phyloP scores from a whole-genome alignment of 2,797 vertebrate species.

The Hippocampus kuda region DNA sequence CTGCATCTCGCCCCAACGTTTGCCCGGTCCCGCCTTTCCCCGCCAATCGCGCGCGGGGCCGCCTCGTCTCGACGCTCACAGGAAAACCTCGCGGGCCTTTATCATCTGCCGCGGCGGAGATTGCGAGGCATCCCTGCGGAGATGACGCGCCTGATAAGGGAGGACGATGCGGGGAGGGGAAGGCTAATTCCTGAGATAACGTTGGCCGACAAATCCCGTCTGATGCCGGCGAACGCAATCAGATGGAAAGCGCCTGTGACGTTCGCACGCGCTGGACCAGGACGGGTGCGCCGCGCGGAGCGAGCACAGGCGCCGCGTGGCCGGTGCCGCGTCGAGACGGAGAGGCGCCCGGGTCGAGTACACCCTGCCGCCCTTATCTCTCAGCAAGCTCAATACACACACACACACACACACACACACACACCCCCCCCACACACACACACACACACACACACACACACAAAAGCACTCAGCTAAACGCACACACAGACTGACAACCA shows the following conservation, averaged over 20 bases:
- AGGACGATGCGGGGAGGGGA: constrained; percentile 34
- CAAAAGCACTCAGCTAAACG: not conserved
- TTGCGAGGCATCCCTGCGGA: constrained; percentile 31
- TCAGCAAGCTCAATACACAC: constrained; percentile 28
- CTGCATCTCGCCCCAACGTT: not conserved
- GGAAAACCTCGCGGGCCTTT: constrained; percentile 34
- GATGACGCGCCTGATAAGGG: constrained; percentile 39
- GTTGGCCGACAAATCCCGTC: constrained; percentile 57
- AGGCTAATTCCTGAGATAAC: constrained; percentile 58
- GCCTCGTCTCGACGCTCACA: constrained; percentile 20
- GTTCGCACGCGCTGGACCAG: constrained; percentile 35
- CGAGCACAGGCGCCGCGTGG: constrained; percentile 14
- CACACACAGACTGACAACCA: too few relatives aligned
- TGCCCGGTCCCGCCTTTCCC: too few relatives aligned
- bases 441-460: not conserved
- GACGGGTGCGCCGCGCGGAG: constrained; percentile 17
- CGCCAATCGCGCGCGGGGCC: not conserved
- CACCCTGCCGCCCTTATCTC: constrained; percentile 31
- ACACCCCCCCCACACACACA: constrained; percentile 28
- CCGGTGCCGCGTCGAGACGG: constrained; percentile 18
- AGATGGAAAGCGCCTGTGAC: constrained; percentile 42
- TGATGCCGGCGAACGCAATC: constrained; percentile 49
- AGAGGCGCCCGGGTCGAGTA: constrained; percentile 11
- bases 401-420: not conserved
- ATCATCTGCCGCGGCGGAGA: constrained; percentile 32